A percentile compares a stretch with the other conserved stretches of the same genome.
Evolutionary conservation across 2,113 vertebrate species (phyloP).

Genomic region (Pelobates fuscus): DNA sequence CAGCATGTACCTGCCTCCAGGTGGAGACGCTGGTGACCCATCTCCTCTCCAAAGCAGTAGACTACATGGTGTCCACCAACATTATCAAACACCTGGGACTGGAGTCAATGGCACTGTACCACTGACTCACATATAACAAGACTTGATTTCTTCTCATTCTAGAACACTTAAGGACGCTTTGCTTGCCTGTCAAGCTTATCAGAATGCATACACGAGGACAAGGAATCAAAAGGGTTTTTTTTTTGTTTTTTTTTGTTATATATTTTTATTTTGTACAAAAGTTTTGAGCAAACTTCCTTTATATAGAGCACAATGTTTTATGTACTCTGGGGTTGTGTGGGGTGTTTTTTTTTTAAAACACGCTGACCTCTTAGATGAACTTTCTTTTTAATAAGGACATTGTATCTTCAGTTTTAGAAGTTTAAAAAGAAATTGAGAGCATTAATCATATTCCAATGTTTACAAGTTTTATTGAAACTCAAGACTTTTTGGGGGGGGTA

Average conservation of each 20-base stretch:
- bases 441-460: slow-evolving; percentile 73
- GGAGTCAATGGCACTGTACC: slow-evolving; percentile 93
- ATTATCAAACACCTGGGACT: slow-evolving; percentile 92
- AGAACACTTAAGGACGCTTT: slow-evolving; percentile 21
- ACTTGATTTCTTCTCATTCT: slow-evolving; percentile 29
- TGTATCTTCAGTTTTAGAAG: slow-evolving; percentile 56
- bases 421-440: slow-evolving; percentile 63
- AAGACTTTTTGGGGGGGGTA: slow-evolving; percentile 64
- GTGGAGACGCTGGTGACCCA: slow-evolving; percentile 89
- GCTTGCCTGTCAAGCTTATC: slow-evolving; percentile 35
- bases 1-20: slow-evolving; percentile 98
- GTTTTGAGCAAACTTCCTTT: slow-evolving; percentile 39
- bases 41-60: slow-evolving; percentile 84
- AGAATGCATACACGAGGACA: slow-evolving; percentile 39
- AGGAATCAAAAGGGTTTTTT: slow-evolving; percentile 32
- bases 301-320: slow-evolving; percentile 43
- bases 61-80: slow-evolving; percentile 94
- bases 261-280: slow-evolving; percentile 36
- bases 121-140: slow-evolving; percentile 93
- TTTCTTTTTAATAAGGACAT: slow-evolving; percentile 53
- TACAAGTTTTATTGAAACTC: slow-evolving; percentile 78
- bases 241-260: slow-evolving; percentile 9
- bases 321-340: slow-evolving; percentile 51
- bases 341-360: slow-evolving; percentile 34
- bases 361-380: slow-evolving; percentile 44